These are phyloP conservation scores for Protodeltote pygarga DNA, from an alignment of 2,888 invertebrate species.

Conservation along the genomic window DNA sequence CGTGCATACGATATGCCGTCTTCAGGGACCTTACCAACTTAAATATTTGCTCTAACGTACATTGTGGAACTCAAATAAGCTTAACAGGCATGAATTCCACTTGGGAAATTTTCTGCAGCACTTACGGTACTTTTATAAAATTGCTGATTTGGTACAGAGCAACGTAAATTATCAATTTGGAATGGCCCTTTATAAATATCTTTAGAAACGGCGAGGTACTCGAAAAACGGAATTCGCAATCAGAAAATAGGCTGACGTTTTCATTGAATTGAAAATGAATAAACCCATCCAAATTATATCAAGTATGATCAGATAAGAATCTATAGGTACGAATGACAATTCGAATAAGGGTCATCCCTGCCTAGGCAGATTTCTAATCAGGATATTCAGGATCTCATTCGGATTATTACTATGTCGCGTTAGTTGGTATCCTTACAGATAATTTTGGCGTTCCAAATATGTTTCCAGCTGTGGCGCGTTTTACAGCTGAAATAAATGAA, in stretches of 20 bases:
- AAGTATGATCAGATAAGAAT: slow-evolving; percentile 57
- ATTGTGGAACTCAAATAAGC: slow-evolving; percentile 37
- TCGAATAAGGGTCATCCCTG: slow-evolving; percentile 47
- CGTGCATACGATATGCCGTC: slow-evolving; percentile 16
- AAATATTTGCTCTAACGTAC: slow-evolving; percentile 43
- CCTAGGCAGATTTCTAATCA: slow-evolving; percentile 57
- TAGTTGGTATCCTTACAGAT: slow-evolving; percentile 50
- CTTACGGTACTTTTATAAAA: slow-evolving; percentile 34
- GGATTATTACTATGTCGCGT: slow-evolving; percentile 52
- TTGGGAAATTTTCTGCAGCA: slow-evolving; percentile 37
- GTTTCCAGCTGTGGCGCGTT: slow-evolving; percentile 45
- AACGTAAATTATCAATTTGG: slow-evolving; percentile 42
- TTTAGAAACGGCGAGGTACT: slow-evolving; percentile 28
- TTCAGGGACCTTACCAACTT: slow-evolving; percentile 20
- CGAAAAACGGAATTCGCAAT: slow-evolving; percentile 39
- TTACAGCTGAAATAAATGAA: slow-evolving; percentile 55
- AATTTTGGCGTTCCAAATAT: slow-evolving; percentile 47
- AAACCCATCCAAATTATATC: slow-evolving; percentile 52
- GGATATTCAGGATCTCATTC: slow-evolving; percentile 57
- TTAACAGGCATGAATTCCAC: slow-evolving; percentile 34
- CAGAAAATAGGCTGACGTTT: slow-evolving; percentile 48
- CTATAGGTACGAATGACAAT: slow-evolving; percentile 50
- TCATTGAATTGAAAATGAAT: slow-evolving; percentile 54
- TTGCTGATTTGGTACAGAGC: slow-evolving; percentile 40
- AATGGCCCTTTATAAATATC: slow-evolving; percentile 38